Evolutionary conservation across 37 sponge, comb jelly and placozoan genomes (phyloP).

Genomic region (Chondrilla cf. caribensis): DNA sequence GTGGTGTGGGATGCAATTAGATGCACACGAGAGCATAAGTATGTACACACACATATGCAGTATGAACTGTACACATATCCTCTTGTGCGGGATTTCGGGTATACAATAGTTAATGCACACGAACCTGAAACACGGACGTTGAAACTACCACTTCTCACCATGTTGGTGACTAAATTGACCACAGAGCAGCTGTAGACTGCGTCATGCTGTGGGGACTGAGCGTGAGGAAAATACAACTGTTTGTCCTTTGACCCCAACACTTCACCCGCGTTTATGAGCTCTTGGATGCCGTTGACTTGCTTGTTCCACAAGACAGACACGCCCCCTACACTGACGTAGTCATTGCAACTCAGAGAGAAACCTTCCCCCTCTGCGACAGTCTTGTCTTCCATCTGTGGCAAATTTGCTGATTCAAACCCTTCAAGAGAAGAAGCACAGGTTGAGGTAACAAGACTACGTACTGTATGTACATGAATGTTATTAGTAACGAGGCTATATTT

Average conservation of each 20-base stretch:
- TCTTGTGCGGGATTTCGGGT: too few species aligned
- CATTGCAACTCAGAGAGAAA: not conserved
- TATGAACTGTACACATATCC: too few species aligned
- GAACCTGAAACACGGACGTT: not conserved
- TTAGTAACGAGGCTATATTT: too few species aligned
- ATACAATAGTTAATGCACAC: not conserved
- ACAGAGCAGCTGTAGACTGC: not conserved
- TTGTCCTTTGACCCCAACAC: too few species aligned
- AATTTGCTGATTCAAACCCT: not conserved
- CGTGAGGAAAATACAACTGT: too few species aligned
- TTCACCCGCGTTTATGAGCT: too few species aligned
- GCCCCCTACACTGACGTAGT: not conserved
- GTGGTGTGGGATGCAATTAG: too few species aligned
- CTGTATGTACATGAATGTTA: too few species aligned
- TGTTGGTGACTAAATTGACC: not conserved
- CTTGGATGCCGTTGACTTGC: too few species aligned
- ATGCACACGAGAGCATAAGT: too few species aligned
- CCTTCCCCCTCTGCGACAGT: not conserved
- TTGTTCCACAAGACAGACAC: not conserved
- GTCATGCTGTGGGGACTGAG: not conserved
- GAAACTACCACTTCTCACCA: not conserved
- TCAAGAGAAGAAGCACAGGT: not conserved
- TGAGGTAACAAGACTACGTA: not conserved
- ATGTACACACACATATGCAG: too few species aligned
- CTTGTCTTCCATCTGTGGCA: not conserved